Percentiles rank a stretch among this genome's conserved stretches.
phyloP scores from a whole-genome alignment of 2,113 vertebrate genomes.

The Numenius arquata region DNA sequence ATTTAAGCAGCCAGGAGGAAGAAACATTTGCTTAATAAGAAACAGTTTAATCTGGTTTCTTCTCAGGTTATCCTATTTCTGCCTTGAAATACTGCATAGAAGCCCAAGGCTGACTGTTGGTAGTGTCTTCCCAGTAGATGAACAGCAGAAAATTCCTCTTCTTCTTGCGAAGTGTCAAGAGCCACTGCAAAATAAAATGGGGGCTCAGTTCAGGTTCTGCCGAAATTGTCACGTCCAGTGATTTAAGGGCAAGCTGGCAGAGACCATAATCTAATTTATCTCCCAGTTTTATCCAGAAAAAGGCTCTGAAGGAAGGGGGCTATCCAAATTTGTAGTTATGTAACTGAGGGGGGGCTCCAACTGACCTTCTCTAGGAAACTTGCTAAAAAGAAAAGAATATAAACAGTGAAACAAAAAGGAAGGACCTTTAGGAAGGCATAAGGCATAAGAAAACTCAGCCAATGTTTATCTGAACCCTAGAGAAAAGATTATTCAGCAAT shows the following conservation, averaged over 20 bases:
- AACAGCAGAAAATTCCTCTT: background rate
- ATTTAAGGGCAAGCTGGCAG: background rate
- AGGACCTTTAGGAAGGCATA: background rate
- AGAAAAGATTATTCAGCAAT: conserved; percentile 20
- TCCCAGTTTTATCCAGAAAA: background rate
- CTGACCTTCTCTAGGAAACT: background rate
- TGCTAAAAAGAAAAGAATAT: background rate
- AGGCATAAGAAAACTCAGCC: background rate
- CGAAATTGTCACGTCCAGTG: background rate
- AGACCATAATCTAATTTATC: background rate
- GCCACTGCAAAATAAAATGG: background rate
- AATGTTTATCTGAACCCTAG: conserved; percentile 12
- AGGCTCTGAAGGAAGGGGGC: background rate
- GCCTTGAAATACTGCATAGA: background rate
- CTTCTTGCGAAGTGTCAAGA: background rate
- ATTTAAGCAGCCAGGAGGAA: background rate
- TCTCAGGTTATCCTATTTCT: background rate
- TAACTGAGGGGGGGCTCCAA: background rate
- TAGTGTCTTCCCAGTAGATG: background rate
- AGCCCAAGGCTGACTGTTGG: background rate
- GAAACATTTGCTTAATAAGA: background rate
- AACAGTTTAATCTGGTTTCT: background rate
- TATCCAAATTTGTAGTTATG: background rate
- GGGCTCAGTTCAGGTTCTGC: background rate
- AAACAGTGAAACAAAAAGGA: background rate